These are phyloP conservation scores for Pseudonaja textilis DNA, from an alignment of 2,113 vertebrate species.

Conservation along the genomic window DNA sequence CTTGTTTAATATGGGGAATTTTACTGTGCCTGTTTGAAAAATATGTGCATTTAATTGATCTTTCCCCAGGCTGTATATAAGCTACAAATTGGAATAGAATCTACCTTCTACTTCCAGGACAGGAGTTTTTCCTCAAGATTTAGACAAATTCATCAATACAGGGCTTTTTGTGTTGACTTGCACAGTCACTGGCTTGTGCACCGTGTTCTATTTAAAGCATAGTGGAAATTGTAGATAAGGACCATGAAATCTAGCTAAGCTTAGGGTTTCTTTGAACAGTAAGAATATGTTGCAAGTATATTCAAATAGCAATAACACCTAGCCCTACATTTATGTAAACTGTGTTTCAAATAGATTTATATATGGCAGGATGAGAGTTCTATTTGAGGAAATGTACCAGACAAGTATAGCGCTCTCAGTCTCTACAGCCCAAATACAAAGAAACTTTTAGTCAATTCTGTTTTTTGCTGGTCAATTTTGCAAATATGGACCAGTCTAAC, in stretches of 20 bases:
- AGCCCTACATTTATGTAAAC: neutral
- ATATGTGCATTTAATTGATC: slow-evolving; percentile 6
- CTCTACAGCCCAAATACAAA: neutral
- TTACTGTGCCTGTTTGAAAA: slow-evolving; percentile 15
- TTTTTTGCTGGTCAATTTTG: neutral
- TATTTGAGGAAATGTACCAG: neutral
- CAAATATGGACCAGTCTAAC: neutral
- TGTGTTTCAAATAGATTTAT: neutral
- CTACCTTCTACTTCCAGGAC: neutral
- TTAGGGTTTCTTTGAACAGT: neutral
- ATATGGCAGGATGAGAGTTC: neutral
- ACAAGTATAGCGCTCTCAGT: neutral
- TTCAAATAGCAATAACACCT: neutral
- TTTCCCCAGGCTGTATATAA: slow-evolving; percentile 4
- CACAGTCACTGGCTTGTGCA: neutral
- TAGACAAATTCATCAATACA: accelerated
- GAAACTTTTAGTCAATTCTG: neutral
- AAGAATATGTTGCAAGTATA: neutral
- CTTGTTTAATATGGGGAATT: neutral
- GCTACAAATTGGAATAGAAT: slow-evolving; percentile 6
- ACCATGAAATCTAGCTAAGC: neutral
- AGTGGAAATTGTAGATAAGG: neutral
- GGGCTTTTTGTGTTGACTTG: neutral
- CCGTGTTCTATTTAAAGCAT: neutral
- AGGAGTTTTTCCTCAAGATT: neutral